Evolutionary conservation across 2,888 invertebrate genomes (phyloP).

Genomic region (Lysandra bellargus): DNA sequence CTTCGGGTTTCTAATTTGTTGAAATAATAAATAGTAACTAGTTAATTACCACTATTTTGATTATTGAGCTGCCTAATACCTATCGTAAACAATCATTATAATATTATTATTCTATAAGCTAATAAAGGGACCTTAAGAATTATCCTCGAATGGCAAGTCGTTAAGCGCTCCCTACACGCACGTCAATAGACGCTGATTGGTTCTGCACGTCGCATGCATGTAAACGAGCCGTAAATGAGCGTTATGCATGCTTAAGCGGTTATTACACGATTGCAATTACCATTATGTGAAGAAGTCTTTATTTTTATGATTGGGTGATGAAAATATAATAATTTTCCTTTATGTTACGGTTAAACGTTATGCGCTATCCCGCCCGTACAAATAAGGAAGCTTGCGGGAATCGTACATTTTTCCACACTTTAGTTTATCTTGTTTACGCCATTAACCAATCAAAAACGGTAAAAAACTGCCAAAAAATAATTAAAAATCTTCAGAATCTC

Average conservation of each 20-base stretch:
- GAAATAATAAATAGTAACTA: too few species aligned
- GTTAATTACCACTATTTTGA: too few species aligned
- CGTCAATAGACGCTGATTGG: conserved; percentile 12
- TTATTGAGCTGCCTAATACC: not conserved
- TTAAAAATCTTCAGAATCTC: not conserved
- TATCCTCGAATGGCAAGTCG: not conserved
- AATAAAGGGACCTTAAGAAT: not conserved
- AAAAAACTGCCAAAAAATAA: too few species aligned
- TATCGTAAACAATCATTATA: not conserved
- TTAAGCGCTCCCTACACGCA: conserved; percentile 1
- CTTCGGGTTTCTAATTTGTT: too few species aligned
- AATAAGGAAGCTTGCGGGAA: too few species aligned
- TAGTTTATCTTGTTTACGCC: too few species aligned
- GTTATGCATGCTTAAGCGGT: not conserved
- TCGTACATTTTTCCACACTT: too few species aligned
- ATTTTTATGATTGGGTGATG: not conserved
- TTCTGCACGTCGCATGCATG: not conserved
- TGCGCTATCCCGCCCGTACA: too few species aligned
- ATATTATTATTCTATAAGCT: too few species aligned
- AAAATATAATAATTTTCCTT: not conserved
- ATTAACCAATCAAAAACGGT: too few species aligned
- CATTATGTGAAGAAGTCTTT: not conserved
- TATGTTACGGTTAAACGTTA: not conserved
- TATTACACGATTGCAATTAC: not conserved
- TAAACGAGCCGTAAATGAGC: conserved; percentile 12